Evolutionary conservation across 2,888 invertebrate species (phyloP).

Genomic region (Philereme vetulata): DNA sequence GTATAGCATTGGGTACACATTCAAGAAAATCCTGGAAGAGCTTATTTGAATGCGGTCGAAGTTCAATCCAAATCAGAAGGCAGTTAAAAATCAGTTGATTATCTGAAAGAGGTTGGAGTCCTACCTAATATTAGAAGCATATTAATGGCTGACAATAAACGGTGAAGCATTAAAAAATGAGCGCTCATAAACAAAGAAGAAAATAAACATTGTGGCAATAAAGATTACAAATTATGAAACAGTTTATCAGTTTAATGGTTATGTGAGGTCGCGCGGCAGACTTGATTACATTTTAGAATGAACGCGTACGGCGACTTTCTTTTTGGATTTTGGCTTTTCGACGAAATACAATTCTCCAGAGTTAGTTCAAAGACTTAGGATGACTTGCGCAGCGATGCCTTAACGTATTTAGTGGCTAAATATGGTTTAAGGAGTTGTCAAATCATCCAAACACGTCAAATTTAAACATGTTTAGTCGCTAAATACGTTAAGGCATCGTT

Average conservation of each 20-base stretch:
- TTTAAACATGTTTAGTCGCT: no score
- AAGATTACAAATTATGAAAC: slow-evolving; percentile 63
- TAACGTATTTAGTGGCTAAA: no score
- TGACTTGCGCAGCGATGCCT: no score
- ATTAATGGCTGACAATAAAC: slow-evolving; percentile 27
- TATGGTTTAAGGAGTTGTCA: no score
- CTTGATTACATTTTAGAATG: slow-evolving; percentile 66
- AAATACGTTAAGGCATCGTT: no score
- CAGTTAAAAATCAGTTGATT: slow-evolving; percentile 3
- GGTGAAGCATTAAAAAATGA: slow-evolving; percentile 31
- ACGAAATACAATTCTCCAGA: neutral
- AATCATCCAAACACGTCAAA: no score
- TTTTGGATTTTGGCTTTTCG: neutral
- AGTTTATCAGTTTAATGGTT: slow-evolving; percentile 65
- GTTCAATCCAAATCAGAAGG: no score
- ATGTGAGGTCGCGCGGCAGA: slow-evolving; percentile 56
- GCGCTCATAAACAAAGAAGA: slow-evolving; percentile 53
- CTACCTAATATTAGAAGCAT: slow-evolving; percentile 20
- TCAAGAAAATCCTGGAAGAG: no score
- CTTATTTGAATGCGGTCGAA: no score
- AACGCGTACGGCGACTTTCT: neutral
- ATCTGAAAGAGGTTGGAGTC: slow-evolving; percentile 5
- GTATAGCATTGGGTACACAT: no score
- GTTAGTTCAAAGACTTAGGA: neutral
- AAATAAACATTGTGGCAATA: slow-evolving; percentile 48